Evolutionary conservation across 1,140 invertebrate genomes (phyloP).

Genomic region (Cepaea nemoralis): DNA sequence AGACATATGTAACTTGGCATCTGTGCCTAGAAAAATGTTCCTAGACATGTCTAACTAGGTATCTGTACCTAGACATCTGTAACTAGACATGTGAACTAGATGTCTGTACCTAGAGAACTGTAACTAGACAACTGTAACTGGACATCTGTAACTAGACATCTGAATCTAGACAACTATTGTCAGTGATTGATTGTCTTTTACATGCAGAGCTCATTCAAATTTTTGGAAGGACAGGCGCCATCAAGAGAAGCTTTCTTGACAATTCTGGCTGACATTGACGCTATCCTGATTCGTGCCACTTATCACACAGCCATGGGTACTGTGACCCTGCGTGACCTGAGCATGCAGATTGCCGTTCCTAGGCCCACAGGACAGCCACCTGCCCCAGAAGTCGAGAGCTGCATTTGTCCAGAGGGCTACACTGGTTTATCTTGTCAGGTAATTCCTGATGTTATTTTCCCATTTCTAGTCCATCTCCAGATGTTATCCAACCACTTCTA

Average conservation of each 20-base stretch:
- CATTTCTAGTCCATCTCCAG: too few relatives aligned
- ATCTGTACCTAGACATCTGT: too few relatives aligned
- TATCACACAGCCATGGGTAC: slow-evolving; percentile 62
- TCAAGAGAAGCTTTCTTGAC: slow-evolving; percentile 93
- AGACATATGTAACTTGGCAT: too few relatives aligned
- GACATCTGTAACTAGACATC: too few relatives aligned
- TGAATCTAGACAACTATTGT: too few relatives aligned
- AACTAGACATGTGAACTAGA: too few relatives aligned
- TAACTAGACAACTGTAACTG: too few relatives aligned
- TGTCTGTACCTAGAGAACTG: too few relatives aligned
- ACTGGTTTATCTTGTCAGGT: slow-evolving; percentile 83
- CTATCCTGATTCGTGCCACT: slow-evolving; percentile 83
- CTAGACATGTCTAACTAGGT: too few relatives aligned
- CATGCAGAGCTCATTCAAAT: slow-evolving; percentile 52
- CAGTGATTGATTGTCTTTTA: background rate
- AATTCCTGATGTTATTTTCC: slow-evolving; percentile 63
- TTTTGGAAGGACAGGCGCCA: slow-evolving; percentile 73
- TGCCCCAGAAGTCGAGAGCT: slow-evolving; percentile 83
- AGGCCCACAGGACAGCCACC: slow-evolving; percentile 53
- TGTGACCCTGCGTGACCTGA: slow-evolving; percentile 64
- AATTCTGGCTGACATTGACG: slow-evolving; percentile 85
- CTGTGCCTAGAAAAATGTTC: too few relatives aligned
- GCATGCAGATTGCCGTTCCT: slow-evolving; percentile 65
- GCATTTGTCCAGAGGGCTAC: slow-evolving; percentile 87
- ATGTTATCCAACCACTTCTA: too few relatives aligned